phyloP scores from a whole-genome alignment of 1,140 invertebrate species.

The Callitettix versicolor region DNA sequence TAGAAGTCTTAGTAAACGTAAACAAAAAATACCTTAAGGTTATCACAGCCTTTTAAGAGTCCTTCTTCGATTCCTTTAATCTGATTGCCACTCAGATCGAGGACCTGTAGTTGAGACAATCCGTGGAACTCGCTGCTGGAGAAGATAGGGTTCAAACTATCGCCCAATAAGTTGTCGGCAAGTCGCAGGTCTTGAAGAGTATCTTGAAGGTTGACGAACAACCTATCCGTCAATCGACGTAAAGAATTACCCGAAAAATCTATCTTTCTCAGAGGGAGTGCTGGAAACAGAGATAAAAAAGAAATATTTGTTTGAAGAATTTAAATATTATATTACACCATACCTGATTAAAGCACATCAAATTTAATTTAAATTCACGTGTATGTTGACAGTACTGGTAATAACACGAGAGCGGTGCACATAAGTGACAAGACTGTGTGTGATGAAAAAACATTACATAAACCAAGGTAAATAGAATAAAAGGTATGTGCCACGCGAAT shows the following conservation, averaged over 20 bases:
- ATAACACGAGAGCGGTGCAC: too few relatives aligned
- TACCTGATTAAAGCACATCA: too few relatives aligned
- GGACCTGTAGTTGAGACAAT: slow-evolving; percentile 52
- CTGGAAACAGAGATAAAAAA: slow-evolving; percentile 31
- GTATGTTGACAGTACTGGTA: too few relatives aligned
- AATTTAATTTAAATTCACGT: too few relatives aligned
- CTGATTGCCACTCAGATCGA: slow-evolving; percentile 69
- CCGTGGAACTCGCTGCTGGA: slow-evolving; percentile 71
- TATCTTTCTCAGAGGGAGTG: slow-evolving; percentile 55
- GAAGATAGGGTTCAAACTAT: slow-evolving; percentile 82
- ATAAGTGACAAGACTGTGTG: too few relatives aligned
- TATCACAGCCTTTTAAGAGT: slow-evolving; percentile 67
- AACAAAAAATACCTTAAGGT: slow-evolving; percentile 59
- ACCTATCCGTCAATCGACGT: slow-evolving; percentile 61
- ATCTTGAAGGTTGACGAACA: slow-evolving; percentile 51
- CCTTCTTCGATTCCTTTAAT: slow-evolving; percentile 74
- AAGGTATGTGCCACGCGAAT: too few relatives aligned
- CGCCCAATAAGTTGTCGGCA: slow-evolving; percentile 71
- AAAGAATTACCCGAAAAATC: slow-evolving; percentile 76
- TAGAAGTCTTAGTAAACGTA: too few relatives aligned
- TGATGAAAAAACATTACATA: too few relatives aligned
- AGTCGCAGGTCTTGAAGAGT: slow-evolving; percentile 60
- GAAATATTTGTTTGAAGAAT: not conserved
- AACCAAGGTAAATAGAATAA: too few relatives aligned
- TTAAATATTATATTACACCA: not conserved